These are phyloP conservation scores for Heliothis peltigera DNA, from an alignment of 2,888 invertebrate species.

Conservation along the genomic window DNA sequence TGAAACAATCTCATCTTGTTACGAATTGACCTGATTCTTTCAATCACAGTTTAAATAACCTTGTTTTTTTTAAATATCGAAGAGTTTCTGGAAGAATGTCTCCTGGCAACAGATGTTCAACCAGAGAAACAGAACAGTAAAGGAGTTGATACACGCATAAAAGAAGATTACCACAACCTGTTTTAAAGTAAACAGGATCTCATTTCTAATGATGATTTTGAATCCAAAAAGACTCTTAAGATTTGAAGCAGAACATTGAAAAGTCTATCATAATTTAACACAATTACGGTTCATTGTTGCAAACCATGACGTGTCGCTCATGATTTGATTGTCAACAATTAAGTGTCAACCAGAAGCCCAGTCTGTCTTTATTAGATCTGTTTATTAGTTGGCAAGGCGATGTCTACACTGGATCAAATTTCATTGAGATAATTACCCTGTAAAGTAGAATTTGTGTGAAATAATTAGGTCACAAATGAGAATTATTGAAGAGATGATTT, in stretches of 20 bases:
- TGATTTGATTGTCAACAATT: slow-evolving; percentile 59
- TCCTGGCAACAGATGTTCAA: neutral
- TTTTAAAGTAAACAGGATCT: neutral
- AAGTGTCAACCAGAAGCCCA: slow-evolving; percentile 50
- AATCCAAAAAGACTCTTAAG: neutral
- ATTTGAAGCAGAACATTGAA: slow-evolving; percentile 32
- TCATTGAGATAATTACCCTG: slow-evolving; percentile 21
- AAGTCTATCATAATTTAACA: slow-evolving; percentile 49
- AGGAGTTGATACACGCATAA: neutral
- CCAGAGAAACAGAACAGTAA: neutral
- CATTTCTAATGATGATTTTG: neutral
- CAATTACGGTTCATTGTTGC: slow-evolving; percentile 46
- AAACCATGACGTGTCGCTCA: slow-evolving; percentile 40
- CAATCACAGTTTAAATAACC: slow-evolving; percentile 24
- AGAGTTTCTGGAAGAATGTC: neutral
- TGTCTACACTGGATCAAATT: slow-evolving; percentile 33
- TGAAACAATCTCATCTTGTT: slow-evolving; percentile 16
- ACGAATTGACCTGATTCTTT: slow-evolving; percentile 37
- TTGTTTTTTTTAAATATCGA: too few species aligned
- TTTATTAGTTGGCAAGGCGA: slow-evolving; percentile 46
- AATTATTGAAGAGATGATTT: neutral
- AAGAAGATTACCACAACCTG: neutral
- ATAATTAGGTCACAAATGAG: neutral
- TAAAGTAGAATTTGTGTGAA: neutral
- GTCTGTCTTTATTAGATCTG: slow-evolving; percentile 50